These are phyloP conservation scores for Carassius auratus DNA, from an alignment of 2,113 vertebrate genomes.

Conservation along the genomic window DNA sequence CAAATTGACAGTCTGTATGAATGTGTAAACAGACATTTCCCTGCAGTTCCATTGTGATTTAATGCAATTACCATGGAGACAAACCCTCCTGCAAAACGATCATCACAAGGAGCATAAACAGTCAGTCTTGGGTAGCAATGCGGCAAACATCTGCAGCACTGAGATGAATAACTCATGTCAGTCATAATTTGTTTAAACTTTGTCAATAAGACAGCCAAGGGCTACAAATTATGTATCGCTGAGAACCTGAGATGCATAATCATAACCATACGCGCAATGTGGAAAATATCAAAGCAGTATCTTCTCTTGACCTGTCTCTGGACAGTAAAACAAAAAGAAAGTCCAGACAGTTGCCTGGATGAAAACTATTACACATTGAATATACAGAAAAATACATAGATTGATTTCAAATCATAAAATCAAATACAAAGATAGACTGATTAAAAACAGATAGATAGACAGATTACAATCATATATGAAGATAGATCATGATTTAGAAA, in stretches of 20 bases:
- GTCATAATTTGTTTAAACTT: conserved; percentile 37
- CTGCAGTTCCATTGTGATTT: conserved; percentile 24
- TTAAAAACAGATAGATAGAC: too few relatives aligned
- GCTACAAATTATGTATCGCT: neutral
- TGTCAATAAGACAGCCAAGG: conserved; percentile 30
- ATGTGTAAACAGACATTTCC: conserved; percentile 19
- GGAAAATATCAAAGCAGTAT: neutral
- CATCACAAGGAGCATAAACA: neutral
- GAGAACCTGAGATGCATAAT: conserved; percentile 11
- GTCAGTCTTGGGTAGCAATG: conserved; percentile 35
- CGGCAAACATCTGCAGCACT: conserved; percentile 10
- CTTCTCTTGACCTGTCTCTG: neutral
- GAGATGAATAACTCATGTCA: conserved; percentile 19
- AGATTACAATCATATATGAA: too few relatives aligned
- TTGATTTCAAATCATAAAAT: too few relatives aligned
- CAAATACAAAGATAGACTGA: too few relatives aligned
- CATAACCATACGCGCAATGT: neutral
- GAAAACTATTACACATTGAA: neutral
- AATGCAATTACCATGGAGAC: conserved; percentile 23
- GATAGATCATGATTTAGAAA: too few relatives aligned
- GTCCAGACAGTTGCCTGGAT: neutral
- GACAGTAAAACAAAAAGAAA: neutral
- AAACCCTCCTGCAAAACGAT: neutral
- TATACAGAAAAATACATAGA: neutral
- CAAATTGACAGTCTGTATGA: conserved; percentile 9